Base-by-base conservation (phyloP, 1,140 invertebrate genomes). In the Episyrphus balteatus region DNA sequence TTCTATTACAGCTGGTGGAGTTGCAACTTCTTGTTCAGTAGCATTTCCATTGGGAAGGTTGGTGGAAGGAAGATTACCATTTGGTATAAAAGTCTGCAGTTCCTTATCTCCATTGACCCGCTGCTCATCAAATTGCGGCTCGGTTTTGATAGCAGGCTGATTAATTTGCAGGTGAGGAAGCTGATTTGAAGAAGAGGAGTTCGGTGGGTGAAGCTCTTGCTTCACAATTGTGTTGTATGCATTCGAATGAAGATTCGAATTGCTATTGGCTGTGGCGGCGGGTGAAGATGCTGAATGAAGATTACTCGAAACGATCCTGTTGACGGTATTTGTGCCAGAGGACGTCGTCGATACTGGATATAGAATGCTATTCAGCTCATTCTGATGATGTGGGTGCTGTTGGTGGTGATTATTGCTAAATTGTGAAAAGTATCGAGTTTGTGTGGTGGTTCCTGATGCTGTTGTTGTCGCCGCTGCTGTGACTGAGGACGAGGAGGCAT, bases 1-100 rank as follows among this genome's bases (percentile, higher is more conserved):
- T 37, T 69, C 71, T 40, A 61, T 53, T 36, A 59, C 49, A 39
- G 56, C 54, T 14, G 48, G 49, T 15, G 55, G 58, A 49, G 55
- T 52, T 38, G 56, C 46, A 47, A 49, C 51, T 5, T 59, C 57
- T 13, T 43, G 30, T 32, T 62, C 59, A 5, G 19, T 9, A 15
- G 36, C 19, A 19, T 51, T 50, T 8, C 17, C 26, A 14, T 13
- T 33, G 6, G 36, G 15, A 12, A 17, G 12, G 8, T 44, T 36
- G 47, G n/a, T 36, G n/a, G 15, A 10, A 10, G 36, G 11, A n/a
- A 11, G 13, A 40, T 15, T 19, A 40, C 9, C 19, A 19, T 14
- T 40, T n/a, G 38, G 38, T 40, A 17, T 40, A 5, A 26, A 26
- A 26, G 3, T 26, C 8, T 26, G 21, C 21, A 5, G 21, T 8